Evolutionary conservation across 2,888 invertebrate species (phyloP).

Genomic region (Netelia fuscicornis): DNA sequence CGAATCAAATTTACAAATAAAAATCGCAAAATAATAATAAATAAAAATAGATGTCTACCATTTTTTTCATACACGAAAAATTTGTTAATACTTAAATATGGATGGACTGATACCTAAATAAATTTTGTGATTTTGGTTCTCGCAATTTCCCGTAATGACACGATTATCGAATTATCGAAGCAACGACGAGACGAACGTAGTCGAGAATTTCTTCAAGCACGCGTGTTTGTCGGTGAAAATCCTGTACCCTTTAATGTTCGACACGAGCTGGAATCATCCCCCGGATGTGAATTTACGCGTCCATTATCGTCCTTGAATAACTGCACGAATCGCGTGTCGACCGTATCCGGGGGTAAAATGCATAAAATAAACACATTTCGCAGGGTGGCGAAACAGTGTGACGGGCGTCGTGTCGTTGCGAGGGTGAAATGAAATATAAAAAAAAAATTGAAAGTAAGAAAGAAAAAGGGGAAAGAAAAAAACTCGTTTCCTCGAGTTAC

Average conservation of each 20-base stretch:
- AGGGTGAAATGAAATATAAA: background rate
- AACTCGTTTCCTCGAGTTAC: background rate
- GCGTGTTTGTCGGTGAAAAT: background rate
- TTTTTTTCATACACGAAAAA: no score
- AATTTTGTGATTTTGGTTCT: no score
- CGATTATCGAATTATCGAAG: no score
- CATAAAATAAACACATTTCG: conserved; percentile 19
- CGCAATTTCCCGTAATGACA: no score
- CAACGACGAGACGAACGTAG: background rate
- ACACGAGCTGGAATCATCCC: conserved; percentile 19
- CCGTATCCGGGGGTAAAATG: background rate
- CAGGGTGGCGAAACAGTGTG: conserved; percentile 29
- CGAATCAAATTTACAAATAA: background rate
- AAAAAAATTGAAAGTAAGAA: conserved; percentile 6
- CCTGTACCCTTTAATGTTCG: conserved; percentile 18
- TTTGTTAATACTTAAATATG: no score
- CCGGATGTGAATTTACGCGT: conserved; percentile 17
- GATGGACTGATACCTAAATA: no score
- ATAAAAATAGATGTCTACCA: no score
- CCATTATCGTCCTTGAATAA: background rate
- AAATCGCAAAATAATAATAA: background rate
- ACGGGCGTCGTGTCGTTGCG: background rate
- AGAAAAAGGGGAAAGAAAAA: background rate
- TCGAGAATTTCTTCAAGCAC: background rate
- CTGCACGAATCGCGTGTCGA: background rate